Evolutionary conservation across 2,797 vertebrate genomes (phyloP).

Genomic region (Cossypha caffra): DNA sequence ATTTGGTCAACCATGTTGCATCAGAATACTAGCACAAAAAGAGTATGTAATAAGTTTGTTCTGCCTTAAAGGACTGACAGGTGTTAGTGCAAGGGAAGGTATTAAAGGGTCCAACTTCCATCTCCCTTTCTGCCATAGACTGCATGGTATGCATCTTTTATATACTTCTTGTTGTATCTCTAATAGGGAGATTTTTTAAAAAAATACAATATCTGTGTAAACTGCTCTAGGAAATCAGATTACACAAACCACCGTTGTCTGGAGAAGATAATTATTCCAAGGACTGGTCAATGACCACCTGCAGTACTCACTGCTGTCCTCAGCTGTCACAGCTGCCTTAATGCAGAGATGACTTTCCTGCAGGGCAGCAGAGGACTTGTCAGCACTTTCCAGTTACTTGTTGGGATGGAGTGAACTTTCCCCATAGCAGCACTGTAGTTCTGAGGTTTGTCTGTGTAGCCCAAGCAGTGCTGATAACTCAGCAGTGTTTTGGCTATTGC

Average conservation of each 20-base stretch:
- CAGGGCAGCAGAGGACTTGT: background rate
- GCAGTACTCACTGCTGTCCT: background rate
- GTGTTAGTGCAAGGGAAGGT: background rate
- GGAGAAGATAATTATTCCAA: background rate
- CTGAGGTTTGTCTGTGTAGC: background rate
- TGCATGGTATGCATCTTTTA: too few relatives aligned
- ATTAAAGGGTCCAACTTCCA: background rate
- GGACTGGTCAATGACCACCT: background rate
- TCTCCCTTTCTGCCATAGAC: background rate
- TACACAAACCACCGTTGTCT: background rate
- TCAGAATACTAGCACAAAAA: background rate
- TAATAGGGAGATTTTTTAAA: background rate
- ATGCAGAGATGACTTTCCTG: background rate
- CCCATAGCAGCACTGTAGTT: background rate
- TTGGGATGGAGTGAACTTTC: background rate
- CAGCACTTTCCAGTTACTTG: background rate
- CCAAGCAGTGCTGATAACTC: background rate
- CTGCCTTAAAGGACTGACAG: background rate
- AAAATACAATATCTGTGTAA: background rate
- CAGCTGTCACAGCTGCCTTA: background rate
- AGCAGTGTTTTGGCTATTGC: background rate
- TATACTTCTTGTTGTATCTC: background rate
- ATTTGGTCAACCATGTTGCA: background rate
- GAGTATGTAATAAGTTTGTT: background rate
- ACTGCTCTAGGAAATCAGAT: background rate